These are phyloP conservation scores for Protophormia terraenovae DNA, from an alignment of 2,888 invertebrate species.

Conservation along the genomic window DNA sequence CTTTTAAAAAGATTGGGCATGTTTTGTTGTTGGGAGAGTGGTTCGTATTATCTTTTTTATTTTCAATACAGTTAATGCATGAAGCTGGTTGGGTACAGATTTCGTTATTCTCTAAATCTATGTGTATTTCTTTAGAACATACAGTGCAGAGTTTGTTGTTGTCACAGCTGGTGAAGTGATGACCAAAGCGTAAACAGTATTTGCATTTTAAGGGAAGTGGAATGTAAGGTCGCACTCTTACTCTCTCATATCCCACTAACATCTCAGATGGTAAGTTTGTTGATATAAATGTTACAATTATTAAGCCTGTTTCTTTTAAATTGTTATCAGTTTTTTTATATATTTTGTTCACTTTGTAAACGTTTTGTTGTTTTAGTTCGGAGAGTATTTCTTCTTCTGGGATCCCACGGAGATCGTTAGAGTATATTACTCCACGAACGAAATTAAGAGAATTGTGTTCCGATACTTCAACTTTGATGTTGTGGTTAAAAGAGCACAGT, in stretches of 20 bases:
- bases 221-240: not conserved
- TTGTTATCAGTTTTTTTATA: not conserved
- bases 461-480: slow-evolving; percentile 6
- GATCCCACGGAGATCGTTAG: not conserved
- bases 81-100: not conserved
- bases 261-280: not conserved
- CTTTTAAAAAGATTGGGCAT: too few species aligned
- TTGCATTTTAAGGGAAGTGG: not conserved
- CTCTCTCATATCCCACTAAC: not conserved
- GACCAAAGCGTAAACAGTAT: not conserved
- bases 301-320: not conserved
- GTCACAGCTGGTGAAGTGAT: not conserved
- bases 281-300: not conserved
- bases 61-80: too few species aligned
- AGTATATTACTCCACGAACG: not conserved
- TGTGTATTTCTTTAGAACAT: too few species aligned
- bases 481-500: not conserved
- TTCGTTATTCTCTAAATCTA: too few species aligned
- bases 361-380: not conserved
- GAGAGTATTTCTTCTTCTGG: not conserved
- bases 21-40: too few species aligned
- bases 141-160: not conserved
- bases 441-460: not conserved
- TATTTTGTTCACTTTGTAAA: not conserved
- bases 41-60: too few species aligned